Conservation (phyloP, 2,888 invertebrate genomes). For the Eumerus sabulonum region DNA sequence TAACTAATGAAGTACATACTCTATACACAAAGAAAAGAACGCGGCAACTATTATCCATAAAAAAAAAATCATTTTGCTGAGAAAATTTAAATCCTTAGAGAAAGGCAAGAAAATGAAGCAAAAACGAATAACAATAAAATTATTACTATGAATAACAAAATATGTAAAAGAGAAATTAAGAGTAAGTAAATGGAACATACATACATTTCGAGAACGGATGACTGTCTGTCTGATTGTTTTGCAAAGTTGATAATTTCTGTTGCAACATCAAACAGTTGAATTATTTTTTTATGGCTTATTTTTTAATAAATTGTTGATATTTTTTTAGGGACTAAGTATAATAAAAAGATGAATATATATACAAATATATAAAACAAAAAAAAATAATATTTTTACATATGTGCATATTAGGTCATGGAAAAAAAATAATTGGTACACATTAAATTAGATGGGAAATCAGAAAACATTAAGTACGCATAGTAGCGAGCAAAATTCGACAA, state of each 20-base stretch:
- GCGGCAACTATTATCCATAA: not conserved
- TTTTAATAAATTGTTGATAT: slow-evolving; percentile 40
- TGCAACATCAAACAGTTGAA: slow-evolving; percentile 32
- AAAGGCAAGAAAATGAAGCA: not conserved
- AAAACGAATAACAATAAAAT: not conserved
- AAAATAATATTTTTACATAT: slow-evolving; percentile 48
- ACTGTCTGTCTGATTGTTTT: slow-evolving; percentile 47
- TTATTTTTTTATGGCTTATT: slow-evolving; percentile 1
- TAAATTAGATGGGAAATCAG: not conserved
- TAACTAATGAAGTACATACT: no score
- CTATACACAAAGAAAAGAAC: no score
- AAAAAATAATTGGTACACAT: slow-evolving; percentile 13
- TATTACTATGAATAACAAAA: not conserved
- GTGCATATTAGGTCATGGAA: slow-evolving; percentile 28
- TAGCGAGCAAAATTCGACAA: no score
- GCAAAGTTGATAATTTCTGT: slow-evolving; percentile 32
- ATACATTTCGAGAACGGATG: slow-evolving; percentile 46
- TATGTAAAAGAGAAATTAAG: not conserved
- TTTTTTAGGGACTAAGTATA: slow-evolving; percentile 37
- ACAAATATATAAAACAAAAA: slow-evolving; percentile 12
- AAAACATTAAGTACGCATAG: not conserved
- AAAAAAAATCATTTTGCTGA: not conserved
- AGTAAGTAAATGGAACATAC: slow-evolving; percentile 24
- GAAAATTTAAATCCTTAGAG: no score
- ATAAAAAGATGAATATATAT: no score